Conservation (phyloP, 1,140 invertebrate species). For the Phenacoccus solenopsis region DNA sequence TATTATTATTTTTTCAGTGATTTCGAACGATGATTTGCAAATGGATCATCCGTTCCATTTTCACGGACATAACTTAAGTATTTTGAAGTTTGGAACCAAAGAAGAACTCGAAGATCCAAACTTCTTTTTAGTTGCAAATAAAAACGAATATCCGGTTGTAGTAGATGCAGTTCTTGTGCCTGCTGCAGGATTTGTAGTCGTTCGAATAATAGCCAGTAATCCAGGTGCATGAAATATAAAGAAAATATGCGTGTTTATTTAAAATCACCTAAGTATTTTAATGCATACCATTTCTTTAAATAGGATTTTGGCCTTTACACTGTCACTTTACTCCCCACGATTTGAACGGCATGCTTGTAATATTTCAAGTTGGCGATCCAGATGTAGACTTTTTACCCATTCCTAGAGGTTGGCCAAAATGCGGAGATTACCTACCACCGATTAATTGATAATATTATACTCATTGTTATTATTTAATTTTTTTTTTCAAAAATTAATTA, state of each 20-base stretch:
- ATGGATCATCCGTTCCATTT: conserved; percentile 81
- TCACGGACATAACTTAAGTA: conserved; percentile 72
- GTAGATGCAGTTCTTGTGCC: conserved; percentile 84
- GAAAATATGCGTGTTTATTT: background rate
- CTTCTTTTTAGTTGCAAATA: conserved; percentile 33
- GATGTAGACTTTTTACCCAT: conserved; percentile 33
- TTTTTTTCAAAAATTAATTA: too few relatives aligned
- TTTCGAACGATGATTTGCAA: background rate
- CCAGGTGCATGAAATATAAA: too few relatives aligned
- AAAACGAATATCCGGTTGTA: conserved; percentile 55
- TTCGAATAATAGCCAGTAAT: conserved; percentile 38
- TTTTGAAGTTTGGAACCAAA: conserved; percentile 31
- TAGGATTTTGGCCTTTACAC: conserved; percentile 44
- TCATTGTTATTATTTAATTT: too few relatives aligned
- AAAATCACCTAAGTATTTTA: background rate
- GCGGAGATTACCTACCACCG: conserved; percentile 37
- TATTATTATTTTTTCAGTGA: background rate
- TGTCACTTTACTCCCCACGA: conserved; percentile 41
- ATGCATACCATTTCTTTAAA: too few relatives aligned
- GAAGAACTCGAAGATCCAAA: background rate
- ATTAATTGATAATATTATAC: too few relatives aligned
- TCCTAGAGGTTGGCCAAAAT: conserved; percentile 37
- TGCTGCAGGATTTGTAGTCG: conserved; percentile 63
- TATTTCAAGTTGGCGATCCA: conserved; percentile 37
- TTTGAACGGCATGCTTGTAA: conserved; percentile 37